Percentiles rank a stretch among this genome's conserved stretches.
Evolutionary conservation across 2,797 vertebrate genomes (phyloP).

Genomic region (Caiman crocodilus): DNA sequence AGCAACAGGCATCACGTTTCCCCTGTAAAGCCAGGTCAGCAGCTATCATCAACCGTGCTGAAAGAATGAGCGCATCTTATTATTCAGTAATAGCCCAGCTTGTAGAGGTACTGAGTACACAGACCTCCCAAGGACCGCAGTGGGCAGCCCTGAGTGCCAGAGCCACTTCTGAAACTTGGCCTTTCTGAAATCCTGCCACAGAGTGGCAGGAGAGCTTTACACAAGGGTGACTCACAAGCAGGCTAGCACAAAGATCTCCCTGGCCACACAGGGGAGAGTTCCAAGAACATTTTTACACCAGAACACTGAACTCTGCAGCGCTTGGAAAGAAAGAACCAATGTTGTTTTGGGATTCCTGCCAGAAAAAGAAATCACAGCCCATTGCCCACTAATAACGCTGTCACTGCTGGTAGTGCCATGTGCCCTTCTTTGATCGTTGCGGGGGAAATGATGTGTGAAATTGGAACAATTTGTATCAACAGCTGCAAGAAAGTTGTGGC

Average conservation of each 20-base stretch:
- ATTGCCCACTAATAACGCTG: rapidly evolving
- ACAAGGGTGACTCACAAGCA: neutral
- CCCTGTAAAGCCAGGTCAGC: slow-evolving; percentile 11
- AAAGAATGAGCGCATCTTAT: neutral
- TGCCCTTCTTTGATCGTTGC: rapidly evolving
- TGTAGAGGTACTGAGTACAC: neutral
- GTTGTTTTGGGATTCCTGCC: neutral
- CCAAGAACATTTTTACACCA: neutral
- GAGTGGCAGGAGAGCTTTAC: neutral
- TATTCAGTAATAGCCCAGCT: neutral
- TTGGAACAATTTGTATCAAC: neutral
- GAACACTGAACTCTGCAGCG: neutral
- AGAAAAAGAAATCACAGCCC: neutral
- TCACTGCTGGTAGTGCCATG: neutral
- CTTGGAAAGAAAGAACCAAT: rapidly evolving
- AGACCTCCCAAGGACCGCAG: neutral
- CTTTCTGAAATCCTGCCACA: neutral
- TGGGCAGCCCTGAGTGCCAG: rapidly evolving
- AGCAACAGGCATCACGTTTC: slow-evolving; percentile 19
- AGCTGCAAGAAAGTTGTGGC: neutral
- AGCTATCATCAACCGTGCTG: neutral
- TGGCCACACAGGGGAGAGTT: neutral
- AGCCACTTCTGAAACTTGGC: too few species aligned
- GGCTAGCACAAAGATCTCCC: neutral
- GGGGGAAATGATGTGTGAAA: neutral